Conservation (phyloP, 2,888 invertebrate genomes). For the Caenorhabditis sp. region DNA sequence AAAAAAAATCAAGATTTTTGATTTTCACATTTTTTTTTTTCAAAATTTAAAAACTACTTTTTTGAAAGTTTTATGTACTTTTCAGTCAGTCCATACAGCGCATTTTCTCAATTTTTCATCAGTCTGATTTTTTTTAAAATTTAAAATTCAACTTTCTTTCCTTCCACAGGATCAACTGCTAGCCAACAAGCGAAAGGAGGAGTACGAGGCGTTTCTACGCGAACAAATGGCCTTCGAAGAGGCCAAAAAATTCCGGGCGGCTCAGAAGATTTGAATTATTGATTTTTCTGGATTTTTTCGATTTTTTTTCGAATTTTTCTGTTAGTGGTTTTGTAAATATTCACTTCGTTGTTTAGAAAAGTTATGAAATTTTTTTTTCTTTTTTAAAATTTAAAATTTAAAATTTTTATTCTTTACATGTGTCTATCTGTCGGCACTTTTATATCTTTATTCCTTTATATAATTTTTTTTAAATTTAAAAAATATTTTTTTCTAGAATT, state of each 20-base stretch:
- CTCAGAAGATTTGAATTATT: constrained; percentile 39
- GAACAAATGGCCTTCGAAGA: constrained; percentile 81
- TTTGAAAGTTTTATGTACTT: too few species aligned
- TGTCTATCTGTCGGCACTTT: too few species aligned
- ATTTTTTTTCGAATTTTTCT: constrained; percentile 5
- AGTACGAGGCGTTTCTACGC: constrained; percentile 75
- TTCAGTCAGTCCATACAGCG: too few species aligned
- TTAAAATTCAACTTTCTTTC: neutral
- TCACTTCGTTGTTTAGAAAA: constrained; percentile 13
- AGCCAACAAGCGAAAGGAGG: constrained; percentile 75
- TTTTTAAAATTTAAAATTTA: neutral
- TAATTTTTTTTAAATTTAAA: neutral
- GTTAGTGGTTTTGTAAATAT: constrained; percentile 17
- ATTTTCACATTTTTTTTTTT: neutral
- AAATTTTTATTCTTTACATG: too few species aligned
- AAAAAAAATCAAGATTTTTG: too few species aligned
- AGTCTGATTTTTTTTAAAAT: neutral
- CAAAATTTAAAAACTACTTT: neutral
- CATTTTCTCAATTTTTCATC: too few species aligned
- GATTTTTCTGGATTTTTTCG: constrained; percentile 14
- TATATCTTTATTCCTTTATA: neutral
- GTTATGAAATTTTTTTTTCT: neutral
- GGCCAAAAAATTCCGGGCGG: constrained; percentile 68
- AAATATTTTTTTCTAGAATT: constrained; percentile 1
- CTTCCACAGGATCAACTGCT: constrained; percentile 68